Base-by-base conservation (phyloP, 2,888 invertebrate species). In the Mimumesa dahlbomi region DNA sequence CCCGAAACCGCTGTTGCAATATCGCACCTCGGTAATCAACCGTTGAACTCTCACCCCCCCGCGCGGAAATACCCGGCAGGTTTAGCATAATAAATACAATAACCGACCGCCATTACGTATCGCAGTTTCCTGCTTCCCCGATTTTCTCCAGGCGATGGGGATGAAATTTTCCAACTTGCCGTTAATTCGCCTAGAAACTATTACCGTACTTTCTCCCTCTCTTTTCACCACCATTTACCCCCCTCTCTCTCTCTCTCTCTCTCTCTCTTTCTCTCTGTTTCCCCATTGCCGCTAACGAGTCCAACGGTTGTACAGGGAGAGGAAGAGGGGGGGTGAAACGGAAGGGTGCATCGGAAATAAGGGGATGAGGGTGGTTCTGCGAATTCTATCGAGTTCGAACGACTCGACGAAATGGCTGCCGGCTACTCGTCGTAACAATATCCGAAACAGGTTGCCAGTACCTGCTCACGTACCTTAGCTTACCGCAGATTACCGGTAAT, bases 401-500 rank as follows among this genome's bases (percentile, higher is more conserved):
- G 79, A 75, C 67, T 79, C 81, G 63, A 53, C 73, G 77, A 64
- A 78, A 81, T 73, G 74, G 73, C 77, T 73, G 72, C 73, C 69
- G 78, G 79, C 75, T 74, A 74, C 73, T 73, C 73, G 67, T 58
- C 68, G 71, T 82, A 85, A 85, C 84, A 82, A 84, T 84, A 82
- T 82, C 77, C 76, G 73, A 81, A 84, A 82, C 79, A 83, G 80
- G 78, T 84, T 84, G 81, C 70, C 72, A 52, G 69, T 76, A 72
- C 71, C 73, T 73, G 75, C 56, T 70, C 80, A 67, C 79, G 81
- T 83, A 81, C 74, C 79, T 75, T 80, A 83, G 82, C 83, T 85
- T 82, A 81, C 78, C 82, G 75, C 81, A 82, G 85, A 86, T 86
- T 85, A 86, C 82, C 75, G 72, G 82, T 85, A 83, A 85, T 86